Base-by-base conservation (phyloP, 2,888 invertebrate species). In the Andrena chrysosceles region DNA sequence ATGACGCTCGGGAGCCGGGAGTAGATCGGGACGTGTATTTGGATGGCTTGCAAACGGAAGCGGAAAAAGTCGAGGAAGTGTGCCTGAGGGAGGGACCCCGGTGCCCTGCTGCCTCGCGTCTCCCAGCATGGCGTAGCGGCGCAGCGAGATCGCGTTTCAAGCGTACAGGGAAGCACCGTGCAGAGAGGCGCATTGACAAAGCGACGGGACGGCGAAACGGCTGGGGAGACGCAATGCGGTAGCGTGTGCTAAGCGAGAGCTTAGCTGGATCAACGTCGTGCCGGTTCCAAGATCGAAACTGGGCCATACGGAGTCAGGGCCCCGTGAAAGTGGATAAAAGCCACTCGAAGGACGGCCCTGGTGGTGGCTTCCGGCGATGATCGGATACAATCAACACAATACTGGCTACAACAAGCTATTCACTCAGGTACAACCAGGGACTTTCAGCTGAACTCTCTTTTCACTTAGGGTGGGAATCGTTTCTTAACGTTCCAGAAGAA, bases 371-470 rank as follows among this genome's bases (percentile, higher is more conserved):
- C 89, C 89, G 93, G 93, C 93, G 90, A 97, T 96, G 96, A 97
- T 97, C 95, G 96, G 96, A 91, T 97, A 97, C 95, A 96, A 96
- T 95, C 96, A 95, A 95, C 96, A 96, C 94, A 96, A 95, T 94
- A 96, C 96, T 93, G 97, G 97, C 94, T 97, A 97, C 95, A 97
- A 97, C 95, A 97, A 97, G 95, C 96, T 97, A 93, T 97, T 97
- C 93, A 97, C 97, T 83, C 97, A 97, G 97, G 97, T 97, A 94
- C 92, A 87, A 52, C 23, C 23, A n/a, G 62, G 35, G 20, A 26
- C 13, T 49, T 16, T 26, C 13, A 1, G 42, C 48, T 16, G 29
- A 60, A 42, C 42, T 42, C 42, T 16, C 42, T 16, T 16, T 42
- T 42, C 42, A 16, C 42, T 42, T 42, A 42, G 42, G 42, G 42